Evolutionary conservation across 2,888 invertebrate species (phyloP).

Genomic region (Serrognathus titanus): DNA sequence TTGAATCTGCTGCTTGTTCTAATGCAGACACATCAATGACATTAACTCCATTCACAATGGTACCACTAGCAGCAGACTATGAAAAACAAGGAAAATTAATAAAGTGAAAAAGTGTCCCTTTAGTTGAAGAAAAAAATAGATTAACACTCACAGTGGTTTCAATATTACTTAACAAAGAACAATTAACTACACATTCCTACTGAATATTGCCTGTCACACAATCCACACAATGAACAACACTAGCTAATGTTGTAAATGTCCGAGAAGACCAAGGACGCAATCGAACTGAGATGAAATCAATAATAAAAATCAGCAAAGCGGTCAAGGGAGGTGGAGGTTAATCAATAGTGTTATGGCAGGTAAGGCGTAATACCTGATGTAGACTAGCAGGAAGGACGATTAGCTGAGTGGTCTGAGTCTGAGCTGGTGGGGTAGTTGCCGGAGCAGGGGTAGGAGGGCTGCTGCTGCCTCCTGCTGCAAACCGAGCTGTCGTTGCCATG

Average conservation of each 20-base stretch:
- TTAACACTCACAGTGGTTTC: too few species aligned
- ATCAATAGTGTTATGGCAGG: conserved; percentile 14
- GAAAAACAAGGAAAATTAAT: conserved; percentile 16
- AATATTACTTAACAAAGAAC: too few species aligned
- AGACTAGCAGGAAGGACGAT: conserved; percentile 51
- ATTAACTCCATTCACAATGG: conserved; percentile 47
- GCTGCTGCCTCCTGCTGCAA: conserved; percentile 56
- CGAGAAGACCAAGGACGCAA: not conserved
- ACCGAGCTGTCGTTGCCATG: conserved; percentile 58
- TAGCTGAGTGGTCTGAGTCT: conserved; percentile 48
- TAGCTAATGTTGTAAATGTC: not conserved
- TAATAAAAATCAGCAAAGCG: conserved; percentile 17
- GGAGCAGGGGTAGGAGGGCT: conserved; percentile 48
- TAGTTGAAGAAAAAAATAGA: too few species aligned
- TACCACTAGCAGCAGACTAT: conserved; percentile 35
- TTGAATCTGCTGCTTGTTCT: conserved; percentile 57
- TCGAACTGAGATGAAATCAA: not conserved
- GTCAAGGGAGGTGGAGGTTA: conserved; percentile 3
- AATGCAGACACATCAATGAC: conserved; percentile 51
- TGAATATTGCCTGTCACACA: too few species aligned
- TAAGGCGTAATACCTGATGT: conserved; percentile 45
- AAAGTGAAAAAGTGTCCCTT: not conserved
- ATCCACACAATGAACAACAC: too few species aligned
- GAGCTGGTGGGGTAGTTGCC: conserved; percentile 47
- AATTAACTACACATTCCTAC: too few species aligned